Evolutionary conservation across 2,113 vertebrate genomes (phyloP).

Genomic region (Buteo buteo): DNA sequence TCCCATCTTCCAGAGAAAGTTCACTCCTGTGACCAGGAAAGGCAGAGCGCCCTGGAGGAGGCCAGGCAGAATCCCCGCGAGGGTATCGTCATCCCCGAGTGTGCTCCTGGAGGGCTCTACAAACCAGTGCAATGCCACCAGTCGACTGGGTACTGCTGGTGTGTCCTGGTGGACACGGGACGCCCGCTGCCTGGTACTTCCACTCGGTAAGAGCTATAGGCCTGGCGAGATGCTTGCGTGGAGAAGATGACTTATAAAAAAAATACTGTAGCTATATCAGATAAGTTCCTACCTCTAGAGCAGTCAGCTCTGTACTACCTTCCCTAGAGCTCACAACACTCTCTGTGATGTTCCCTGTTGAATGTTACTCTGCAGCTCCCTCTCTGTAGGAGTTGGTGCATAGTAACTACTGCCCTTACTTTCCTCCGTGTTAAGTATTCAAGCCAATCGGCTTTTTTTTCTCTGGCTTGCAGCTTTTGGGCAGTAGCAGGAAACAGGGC

Average conservation of each 20-base stretch:
- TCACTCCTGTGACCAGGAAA: slow-evolving; percentile 96
- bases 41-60: slow-evolving; percentile 90
- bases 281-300: neutral
- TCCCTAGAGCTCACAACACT: neutral
- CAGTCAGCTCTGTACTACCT: neutral
- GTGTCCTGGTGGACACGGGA: slow-evolving; percentile 93
- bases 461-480: neutral
- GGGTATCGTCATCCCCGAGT: slow-evolving; percentile 93
- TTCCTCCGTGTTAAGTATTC: neutral
- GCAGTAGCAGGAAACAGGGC: neutral
- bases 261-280: neutral
- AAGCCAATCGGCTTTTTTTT: neutral
- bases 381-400: neutral
- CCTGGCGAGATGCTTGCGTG: neutral
- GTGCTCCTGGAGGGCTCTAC: slow-evolving; percentile 88
- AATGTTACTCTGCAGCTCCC: neutral
- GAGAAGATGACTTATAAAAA: neutral
- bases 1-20: slow-evolving; percentile 86
- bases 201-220: slow-evolving; percentile 81
- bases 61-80: slow-evolving; percentile 83
- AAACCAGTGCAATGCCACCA: slow-evolving; percentile 97
- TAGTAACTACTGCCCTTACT: neutral
- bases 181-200: slow-evolving; percentile 95
- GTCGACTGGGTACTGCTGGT: slow-evolving; percentile 99
- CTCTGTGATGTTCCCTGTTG: neutral